Percentiles rank a stretch among this genome's conserved stretches.
phyloP scores from a whole-genome alignment of 2,888 invertebrate genomes.

The Antheraea yamamai region DNA sequence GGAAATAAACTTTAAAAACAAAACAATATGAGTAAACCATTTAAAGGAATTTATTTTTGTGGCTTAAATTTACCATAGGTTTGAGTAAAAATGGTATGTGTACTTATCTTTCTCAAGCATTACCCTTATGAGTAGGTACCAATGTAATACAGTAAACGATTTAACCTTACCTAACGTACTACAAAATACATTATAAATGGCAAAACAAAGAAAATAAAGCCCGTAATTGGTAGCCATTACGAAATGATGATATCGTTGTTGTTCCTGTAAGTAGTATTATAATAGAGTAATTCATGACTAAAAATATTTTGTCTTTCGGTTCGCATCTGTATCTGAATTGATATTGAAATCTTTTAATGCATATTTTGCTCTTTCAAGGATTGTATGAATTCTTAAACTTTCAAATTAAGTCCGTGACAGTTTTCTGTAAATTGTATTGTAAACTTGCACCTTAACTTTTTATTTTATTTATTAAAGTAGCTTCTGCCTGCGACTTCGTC shows the following conservation, averaged over 20 bases:
- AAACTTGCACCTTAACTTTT: no score
- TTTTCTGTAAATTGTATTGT: background rate
- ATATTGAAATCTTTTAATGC: no score
- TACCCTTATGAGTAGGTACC: background rate
- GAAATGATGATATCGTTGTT: conserved; percentile 3
- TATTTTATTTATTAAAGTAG: background rate
- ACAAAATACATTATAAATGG: background rate
- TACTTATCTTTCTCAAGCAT: background rate
- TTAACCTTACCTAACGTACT: background rate
- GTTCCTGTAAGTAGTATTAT: background rate
- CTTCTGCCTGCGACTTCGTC: no score
- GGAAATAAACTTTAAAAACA: background rate
- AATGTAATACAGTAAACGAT: background rate
- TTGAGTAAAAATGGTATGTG: background rate
- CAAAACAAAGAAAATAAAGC: background rate
- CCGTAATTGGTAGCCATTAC: background rate
- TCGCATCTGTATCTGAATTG: background rate
- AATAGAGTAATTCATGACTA: background rate
- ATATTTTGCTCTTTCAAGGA: background rate
- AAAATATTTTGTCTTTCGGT: background rate
- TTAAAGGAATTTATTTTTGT: background rate
- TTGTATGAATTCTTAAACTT: background rate
- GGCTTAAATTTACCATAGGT: background rate
- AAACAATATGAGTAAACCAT: background rate
- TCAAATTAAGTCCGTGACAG: background rate